Evolutionary conservation across 2,888 invertebrate genomes (phyloP).

Genomic region (Subacronicta megacephala): DNA sequence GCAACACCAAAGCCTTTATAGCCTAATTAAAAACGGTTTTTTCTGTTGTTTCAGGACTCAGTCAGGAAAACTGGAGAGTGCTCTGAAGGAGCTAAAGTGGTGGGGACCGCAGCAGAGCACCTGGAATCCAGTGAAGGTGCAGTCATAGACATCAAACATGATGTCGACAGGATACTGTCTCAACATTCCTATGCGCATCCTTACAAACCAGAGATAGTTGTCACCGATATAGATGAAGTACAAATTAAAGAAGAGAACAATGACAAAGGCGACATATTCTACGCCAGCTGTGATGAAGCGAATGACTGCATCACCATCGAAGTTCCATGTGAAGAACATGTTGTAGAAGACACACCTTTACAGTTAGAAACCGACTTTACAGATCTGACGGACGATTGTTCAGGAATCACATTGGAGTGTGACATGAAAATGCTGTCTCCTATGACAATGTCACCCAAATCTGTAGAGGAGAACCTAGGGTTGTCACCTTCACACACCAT

Average conservation of each 20-base stretch:
- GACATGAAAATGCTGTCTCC: conserved; percentile 86
- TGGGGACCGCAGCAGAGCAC: conserved; percentile 96
- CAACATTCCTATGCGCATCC: conserved; percentile 89
- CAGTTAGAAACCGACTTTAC: conserved; percentile 74
- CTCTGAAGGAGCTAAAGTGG: conserved; percentile 92
- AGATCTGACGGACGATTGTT: conserved; percentile 66
- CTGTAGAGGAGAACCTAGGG: conserved; percentile 76
- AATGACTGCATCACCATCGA: conserved; percentile 93
- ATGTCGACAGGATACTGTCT: conserved; percentile 84
- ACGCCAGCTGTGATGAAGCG: conserved; percentile 92
- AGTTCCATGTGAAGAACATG: conserved; percentile 90
- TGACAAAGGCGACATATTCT: conserved; percentile 91
- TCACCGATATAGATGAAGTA: conserved; percentile 57
- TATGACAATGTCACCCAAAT: conserved; percentile 77
- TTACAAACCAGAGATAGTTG: conserved; percentile 71
- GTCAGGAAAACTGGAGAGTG: conserved; percentile 78
- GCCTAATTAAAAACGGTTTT: not conserved
- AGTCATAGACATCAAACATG: conserved; percentile 84
- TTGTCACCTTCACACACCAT: conserved; percentile 83
- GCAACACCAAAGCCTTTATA: too few relatives aligned
- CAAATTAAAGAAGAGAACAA: conserved; percentile 75
- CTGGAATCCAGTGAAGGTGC: conserved; percentile 94
- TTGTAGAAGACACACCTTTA: conserved; percentile 74
- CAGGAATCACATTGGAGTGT: conserved; percentile 73
- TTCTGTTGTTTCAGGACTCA: conserved; percentile 72